phyloP scores from a whole-genome alignment of 2,888 invertebrate species.

The Tenthredo distinguenda region DNA sequence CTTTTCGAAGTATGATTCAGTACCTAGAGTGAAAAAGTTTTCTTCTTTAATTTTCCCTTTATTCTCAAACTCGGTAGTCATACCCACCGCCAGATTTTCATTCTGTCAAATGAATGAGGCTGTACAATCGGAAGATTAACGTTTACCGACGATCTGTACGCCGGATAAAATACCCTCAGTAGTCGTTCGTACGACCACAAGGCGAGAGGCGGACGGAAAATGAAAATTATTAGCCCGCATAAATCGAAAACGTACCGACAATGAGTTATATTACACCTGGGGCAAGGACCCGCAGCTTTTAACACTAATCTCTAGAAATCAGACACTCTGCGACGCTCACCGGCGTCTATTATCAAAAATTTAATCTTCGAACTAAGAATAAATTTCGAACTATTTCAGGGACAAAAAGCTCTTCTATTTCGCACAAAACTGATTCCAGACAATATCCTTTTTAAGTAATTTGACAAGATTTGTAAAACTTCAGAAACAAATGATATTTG shows the following conservation, averaged over 20 bases:
- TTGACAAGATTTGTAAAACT: not conserved
- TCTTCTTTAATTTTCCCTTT: not conserved
- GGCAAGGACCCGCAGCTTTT: conserved; percentile 21
- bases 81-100: not conserved
- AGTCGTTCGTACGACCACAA: not conserved
- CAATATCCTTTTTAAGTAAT: not conserved
- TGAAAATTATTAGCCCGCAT: conserved; percentile 39
- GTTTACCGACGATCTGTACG: not conserved
- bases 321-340: not conserved
- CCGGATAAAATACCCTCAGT: not conserved
- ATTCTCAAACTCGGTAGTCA: not conserved
- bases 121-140: conserved; percentile 34
- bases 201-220: conserved; percentile 14
- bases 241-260: conserved; percentile 19
- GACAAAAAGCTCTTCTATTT: not conserved
- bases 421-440: not conserved
- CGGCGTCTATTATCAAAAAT: not conserved
- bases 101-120: not conserved
- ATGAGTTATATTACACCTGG: conserved; percentile 40
- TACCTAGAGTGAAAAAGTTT: conserved; percentile 17
- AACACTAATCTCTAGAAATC: not conserved
- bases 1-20: conserved; percentile 28
- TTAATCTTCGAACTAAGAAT: not conserved
- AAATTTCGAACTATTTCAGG: not conserved
- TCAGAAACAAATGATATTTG: not conserved